phyloP scores from a whole-genome alignment of 2,797 vertebrate species.

The Holocentrus rufus region DNA sequence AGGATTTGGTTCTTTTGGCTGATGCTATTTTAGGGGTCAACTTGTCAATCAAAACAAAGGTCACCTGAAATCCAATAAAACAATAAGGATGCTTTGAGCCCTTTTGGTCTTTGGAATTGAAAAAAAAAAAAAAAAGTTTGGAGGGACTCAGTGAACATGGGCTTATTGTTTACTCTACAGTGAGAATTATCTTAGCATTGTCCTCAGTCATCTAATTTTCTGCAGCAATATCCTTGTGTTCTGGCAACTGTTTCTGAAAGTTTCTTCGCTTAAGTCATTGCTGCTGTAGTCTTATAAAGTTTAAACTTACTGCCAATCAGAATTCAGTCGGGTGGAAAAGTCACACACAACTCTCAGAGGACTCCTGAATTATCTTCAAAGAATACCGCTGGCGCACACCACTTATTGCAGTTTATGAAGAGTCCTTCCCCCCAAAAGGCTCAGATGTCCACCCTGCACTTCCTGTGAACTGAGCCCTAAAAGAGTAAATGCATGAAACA shows the following conservation, averaged over 20 bases:
- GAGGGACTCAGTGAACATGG: slow-evolving; percentile 1
- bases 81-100: slow-evolving; percentile 19
- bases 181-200: no score
- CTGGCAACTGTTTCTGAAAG: background rate
- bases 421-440: slow-evolving; percentile 64
- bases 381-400: slow-evolving; percentile 43
- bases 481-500: slow-evolving; percentile 71
- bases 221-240: background rate
- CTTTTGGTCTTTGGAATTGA: slow-evolving; percentile 25
- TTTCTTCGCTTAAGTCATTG: background rate
- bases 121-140: background rate
- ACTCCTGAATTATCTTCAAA: slow-evolving; percentile 45
- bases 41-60: slow-evolving; percentile 43
- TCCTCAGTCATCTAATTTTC: background rate
- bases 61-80: slow-evolving; percentile 47
- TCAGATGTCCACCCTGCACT: slow-evolving; percentile 62
- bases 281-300: slow-evolving; percentile 20
- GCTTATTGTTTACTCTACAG: background rate
- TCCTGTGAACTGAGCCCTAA: slow-evolving; percentile 69
- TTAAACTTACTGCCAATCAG: slow-evolving; percentile 47
- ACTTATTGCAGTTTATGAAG: slow-evolving; percentile 69
- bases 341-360: slow-evolving; percentile 21
- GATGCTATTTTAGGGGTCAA: slow-evolving; percentile 13
- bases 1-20: slow-evolving; percentile 1
- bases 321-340: slow-evolving; percentile 31